These are phyloP conservation scores for Patella ulyssiponensis DNA, from an alignment of 2,888 invertebrate genomes.

Conservation along the genomic window DNA sequence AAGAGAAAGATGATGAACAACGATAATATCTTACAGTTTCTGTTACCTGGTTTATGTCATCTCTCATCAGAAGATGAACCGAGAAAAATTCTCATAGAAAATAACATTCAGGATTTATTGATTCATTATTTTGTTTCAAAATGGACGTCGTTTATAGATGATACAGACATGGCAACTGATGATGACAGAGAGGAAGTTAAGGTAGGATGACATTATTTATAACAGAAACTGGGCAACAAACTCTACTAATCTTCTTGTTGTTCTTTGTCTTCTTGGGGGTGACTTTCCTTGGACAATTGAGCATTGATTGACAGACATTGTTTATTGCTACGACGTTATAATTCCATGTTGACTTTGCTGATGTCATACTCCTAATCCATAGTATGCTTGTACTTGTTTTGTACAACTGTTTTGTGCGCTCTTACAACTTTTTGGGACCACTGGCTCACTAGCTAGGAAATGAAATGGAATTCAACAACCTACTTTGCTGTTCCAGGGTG, in stretches of 20 bases:
- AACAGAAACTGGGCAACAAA: no score
- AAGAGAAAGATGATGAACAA: constrained; percentile 6
- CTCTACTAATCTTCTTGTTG: background rate
- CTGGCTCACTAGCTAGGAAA: no score
- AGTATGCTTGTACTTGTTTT: no score
- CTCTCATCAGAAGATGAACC: constrained; percentile 90
- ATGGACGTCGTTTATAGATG: constrained; percentile 47
- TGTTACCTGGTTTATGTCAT: constrained; percentile 91
- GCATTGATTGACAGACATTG: no score
- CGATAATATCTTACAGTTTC: constrained; percentile 83
- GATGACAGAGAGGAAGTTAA: constrained; percentile 29
- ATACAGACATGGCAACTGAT: constrained; percentile 20
- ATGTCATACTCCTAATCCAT: no score
- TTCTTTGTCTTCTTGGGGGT: background rate
- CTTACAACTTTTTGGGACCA: no score
- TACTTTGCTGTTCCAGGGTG: no score
- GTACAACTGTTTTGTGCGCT: background rate
- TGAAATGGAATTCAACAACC: no score
- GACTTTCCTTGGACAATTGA: no score
- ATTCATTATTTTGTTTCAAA: constrained; percentile 73
- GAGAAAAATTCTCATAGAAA: constrained; percentile 83
- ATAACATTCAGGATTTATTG: constrained; percentile 77
- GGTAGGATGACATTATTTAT: constrained; percentile 27
- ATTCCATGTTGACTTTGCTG: no score
- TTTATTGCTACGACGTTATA: no score